Evolutionary conservation across 2,797 vertebrate species (phyloP).

Genomic region (Typhlichthys subterraneus): DNA sequence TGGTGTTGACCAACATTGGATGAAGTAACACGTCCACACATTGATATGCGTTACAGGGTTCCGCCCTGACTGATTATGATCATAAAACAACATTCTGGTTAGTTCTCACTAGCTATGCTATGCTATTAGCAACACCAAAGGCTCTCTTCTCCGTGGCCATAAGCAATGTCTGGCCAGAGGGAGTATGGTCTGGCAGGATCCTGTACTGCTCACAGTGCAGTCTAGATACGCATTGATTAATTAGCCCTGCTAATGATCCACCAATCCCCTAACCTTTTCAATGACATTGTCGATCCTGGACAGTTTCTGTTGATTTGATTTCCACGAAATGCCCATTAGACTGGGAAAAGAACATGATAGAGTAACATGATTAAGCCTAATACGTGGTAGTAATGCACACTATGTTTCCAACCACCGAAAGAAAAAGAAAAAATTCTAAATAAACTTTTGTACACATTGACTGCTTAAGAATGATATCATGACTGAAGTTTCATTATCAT

Average conservation of each 20-base stretch:
- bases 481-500: too few species aligned
- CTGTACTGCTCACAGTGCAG: background rate
- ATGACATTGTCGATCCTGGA: background rate
- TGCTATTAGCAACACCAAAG: too few species aligned
- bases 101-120: too few species aligned
- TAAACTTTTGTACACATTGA: too few species aligned
- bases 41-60: too few species aligned
- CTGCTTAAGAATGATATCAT: too few species aligned
- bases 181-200: background rate
- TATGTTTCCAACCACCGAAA: too few species aligned
- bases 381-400: too few species aligned
- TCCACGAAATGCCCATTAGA: background rate
- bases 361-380: too few species aligned
- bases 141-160: background rate
- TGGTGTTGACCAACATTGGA: background rate
- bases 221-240: background rate
- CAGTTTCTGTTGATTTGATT: background rate
- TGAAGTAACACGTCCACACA: background rate
- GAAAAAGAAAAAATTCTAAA: too few species aligned
- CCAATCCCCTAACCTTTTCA: background rate
- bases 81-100: too few species aligned
- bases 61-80: too few species aligned
- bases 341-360: background rate
- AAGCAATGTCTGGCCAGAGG: constrained; percentile 1
- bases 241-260: background rate